Percentiles rank a stretch among this genome's conserved stretches.
These are phyloP conservation scores for Leptopilina clavipes DNA, from an alignment of 1,140 invertebrate genomes.

Conservation along the genomic window DNA sequence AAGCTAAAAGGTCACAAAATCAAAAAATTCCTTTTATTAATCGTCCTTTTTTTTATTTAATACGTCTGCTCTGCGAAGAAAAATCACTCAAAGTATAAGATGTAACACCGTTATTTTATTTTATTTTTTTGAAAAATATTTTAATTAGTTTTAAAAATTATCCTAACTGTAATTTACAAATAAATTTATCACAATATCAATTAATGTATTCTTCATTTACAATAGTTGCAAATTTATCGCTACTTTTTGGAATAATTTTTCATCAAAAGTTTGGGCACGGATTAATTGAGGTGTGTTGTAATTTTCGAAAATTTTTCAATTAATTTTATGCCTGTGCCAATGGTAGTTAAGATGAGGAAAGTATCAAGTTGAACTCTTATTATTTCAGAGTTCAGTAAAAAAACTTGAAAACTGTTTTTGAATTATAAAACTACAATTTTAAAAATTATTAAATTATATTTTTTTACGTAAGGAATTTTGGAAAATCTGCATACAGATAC, in stretches of 20 bases:
- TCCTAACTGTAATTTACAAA: neutral
- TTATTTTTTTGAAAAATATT: no score
- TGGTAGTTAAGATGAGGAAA: neutral
- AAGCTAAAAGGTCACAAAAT: conserved; percentile 75
- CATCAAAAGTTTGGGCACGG: neutral
- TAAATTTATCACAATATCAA: neutral
- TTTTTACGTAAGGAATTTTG: no score
- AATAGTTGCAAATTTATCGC: neutral
- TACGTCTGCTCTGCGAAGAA: conserved; percentile 21
- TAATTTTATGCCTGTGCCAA: neutral
- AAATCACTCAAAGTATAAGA: conserved; percentile 69
- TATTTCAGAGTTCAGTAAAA: no score
- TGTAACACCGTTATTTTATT: conserved; percentile 63
- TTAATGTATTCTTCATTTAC: no score
- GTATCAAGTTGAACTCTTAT: no score
- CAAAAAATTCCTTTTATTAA: conserved; percentile 73
- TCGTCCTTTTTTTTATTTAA: conserved; percentile 40
- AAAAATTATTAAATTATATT: no score
- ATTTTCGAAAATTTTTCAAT: no score
- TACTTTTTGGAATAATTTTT: no score
- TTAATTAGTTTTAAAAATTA: neutral
- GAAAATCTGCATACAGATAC: no score
- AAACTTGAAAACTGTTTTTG: no score
- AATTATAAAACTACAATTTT: no score
- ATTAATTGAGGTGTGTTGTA: no score